These are phyloP conservation scores for Amphiura filiformis DNA, from an alignment of 35 echinoderm and acorn worm species.

Conservation along the genomic window DNA sequence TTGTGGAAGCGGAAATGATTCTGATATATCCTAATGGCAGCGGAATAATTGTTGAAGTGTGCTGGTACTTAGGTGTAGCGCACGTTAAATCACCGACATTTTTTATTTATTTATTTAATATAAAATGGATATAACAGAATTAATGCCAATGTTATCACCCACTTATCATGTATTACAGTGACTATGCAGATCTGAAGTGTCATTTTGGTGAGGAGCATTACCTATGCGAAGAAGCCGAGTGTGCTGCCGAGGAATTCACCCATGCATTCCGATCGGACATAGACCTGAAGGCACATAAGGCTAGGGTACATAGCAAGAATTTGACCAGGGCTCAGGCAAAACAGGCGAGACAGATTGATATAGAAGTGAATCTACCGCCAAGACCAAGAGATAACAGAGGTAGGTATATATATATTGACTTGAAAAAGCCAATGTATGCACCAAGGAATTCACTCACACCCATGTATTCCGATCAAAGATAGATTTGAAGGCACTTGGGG, in stretches of 20 bases:
- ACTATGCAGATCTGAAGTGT: constrained; percentile 63
- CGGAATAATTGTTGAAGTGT: no score
- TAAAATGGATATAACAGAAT: no score
- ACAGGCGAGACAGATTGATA: constrained; percentile 85
- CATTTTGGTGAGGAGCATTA: constrained; percentile 78
- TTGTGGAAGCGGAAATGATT: no score
- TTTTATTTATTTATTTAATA: no score
- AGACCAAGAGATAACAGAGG: constrained; percentile 43
- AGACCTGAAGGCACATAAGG: constrained; percentile 85
- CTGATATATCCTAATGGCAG: no score
- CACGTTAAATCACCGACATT: no score
- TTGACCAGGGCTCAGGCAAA: constrained; percentile 67
- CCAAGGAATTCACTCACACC: not conserved
- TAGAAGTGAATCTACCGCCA: constrained; percentile 75
- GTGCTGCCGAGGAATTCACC: constrained; percentile 67
- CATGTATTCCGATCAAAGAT: not conserved
- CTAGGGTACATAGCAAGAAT: constrained; percentile 41
- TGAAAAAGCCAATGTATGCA: no score
- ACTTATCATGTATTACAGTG: constrained; percentile 65
- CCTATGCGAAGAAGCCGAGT: constrained; percentile 79
- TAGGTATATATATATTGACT: not conserved
- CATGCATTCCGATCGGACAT: constrained; percentile 76
- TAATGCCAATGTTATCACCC: no score
- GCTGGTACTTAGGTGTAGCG: no score
- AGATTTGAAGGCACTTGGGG: not conserved